Conservation (phyloP, 2,888 invertebrate genomes). For the Erebia palarica region DNA sequence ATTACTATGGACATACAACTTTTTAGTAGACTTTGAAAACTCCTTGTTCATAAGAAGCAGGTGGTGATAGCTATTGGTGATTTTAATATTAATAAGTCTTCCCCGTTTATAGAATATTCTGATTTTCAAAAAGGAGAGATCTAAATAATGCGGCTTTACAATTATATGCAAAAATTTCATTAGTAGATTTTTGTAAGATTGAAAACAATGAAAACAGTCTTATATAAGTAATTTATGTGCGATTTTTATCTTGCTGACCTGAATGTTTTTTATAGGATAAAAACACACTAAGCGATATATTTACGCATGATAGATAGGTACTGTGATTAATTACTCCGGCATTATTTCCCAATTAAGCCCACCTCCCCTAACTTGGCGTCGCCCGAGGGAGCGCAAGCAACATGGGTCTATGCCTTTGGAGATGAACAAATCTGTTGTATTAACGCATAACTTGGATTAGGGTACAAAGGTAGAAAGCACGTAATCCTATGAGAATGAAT, state of each 20-base stretch:
- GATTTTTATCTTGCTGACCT: neutral
- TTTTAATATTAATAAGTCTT: too few species aligned
- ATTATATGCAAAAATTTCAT: neutral
- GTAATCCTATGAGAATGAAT: constrained; percentile 51
- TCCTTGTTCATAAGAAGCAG: too few species aligned
- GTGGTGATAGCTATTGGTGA: too few species aligned
- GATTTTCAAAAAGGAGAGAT: neutral
- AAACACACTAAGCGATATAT: constrained; percentile 13
- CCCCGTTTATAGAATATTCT: neutral
- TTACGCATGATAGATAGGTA: constrained; percentile 32
- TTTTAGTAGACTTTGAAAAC: neutral
- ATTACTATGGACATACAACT: neutral
- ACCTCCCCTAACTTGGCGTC: constrained; percentile 66
- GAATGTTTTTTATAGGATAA: constrained; percentile 9
- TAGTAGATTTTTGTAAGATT: neutral
- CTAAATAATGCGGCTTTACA: neutral
- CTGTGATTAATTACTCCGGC: constrained; percentile 79
- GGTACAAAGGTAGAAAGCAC: constrained; percentile 59
- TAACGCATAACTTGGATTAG: constrained; percentile 63
- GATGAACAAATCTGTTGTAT: constrained; percentile 70
- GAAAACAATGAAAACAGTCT: neutral
- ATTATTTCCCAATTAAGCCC: constrained; percentile 81
- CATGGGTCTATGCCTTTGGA: constrained; percentile 39
- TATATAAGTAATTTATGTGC: too few species aligned
- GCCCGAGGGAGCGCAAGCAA: constrained; percentile 59